Conservation (phyloP, 2,888 invertebrate species). For the Sclerodermus sp. region DNA sequence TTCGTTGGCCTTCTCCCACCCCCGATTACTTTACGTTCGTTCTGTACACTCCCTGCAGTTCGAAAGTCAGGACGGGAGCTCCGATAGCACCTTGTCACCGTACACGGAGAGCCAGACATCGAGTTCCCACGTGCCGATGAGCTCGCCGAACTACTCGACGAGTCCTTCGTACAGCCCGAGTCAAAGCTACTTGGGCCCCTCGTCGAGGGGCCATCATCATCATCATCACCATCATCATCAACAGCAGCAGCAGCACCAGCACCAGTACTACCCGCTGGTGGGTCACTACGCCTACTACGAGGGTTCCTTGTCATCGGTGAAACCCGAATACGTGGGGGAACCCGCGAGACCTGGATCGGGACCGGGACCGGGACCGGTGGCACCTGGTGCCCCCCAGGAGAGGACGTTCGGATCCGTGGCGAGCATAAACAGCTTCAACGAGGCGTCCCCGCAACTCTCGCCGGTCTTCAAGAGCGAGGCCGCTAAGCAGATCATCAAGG, state of each 20-base stretch:
- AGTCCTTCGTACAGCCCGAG: slow-evolving; percentile 48
- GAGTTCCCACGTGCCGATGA: slow-evolving; percentile 46
- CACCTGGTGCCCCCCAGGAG: slow-evolving; percentile 26
- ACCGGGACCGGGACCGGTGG: slow-evolving; percentile 35
- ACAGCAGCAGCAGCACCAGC: background rate
- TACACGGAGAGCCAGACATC: slow-evolving; percentile 45
- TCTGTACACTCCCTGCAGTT: slow-evolving; percentile 32
- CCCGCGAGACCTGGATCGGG: slow-evolving; percentile 34
- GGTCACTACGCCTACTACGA: slow-evolving; percentile 21
- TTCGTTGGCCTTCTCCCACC: slow-evolving; percentile 5
- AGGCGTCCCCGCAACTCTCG: slow-evolving; percentile 65
- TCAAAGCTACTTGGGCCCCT: slow-evolving; percentile 32
- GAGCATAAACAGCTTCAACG: slow-evolving; percentile 41
- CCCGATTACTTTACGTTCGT: slow-evolving; percentile 21
- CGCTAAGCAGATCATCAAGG: slow-evolving; percentile 82
- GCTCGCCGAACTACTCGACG: slow-evolving; percentile 46
- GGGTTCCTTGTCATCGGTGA: slow-evolving; percentile 10
- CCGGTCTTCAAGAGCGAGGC: slow-evolving; percentile 86
- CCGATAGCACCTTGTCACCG: slow-evolving; percentile 50
- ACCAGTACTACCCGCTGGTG: slow-evolving; percentile 16
- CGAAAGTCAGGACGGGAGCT: slow-evolving; percentile 47
- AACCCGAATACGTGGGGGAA: slow-evolving; percentile 18
- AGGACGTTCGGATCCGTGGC: slow-evolving; percentile 31
- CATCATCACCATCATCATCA: too few relatives aligned
- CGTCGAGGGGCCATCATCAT: slow-evolving; percentile 12